Evolutionary conservation across 2,888 invertebrate genomes (phyloP).

Genomic region (Tipula helvola): DNA sequence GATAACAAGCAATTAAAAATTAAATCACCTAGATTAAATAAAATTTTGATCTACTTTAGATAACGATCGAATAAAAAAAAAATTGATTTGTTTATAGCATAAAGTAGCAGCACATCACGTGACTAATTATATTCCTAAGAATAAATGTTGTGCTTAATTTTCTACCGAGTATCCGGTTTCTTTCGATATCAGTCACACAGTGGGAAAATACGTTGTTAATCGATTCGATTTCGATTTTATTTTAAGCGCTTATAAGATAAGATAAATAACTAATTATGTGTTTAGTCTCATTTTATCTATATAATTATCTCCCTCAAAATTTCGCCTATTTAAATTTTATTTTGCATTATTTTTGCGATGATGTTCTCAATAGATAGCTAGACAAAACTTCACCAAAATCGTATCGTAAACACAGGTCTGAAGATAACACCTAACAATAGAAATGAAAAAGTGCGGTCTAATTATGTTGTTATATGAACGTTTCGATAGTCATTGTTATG

Average conservation of each 20-base stretch:
- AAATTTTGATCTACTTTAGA: background rate
- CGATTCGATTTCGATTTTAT: background rate
- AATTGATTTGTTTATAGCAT: background rate
- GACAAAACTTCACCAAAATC: no score
- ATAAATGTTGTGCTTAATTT: background rate
- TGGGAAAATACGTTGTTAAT: background rate
- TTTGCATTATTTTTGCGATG: background rate
- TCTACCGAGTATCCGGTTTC: background rate
- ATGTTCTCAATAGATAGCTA: background rate
- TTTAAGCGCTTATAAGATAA: background rate
- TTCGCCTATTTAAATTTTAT: background rate
- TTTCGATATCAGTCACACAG: background rate
- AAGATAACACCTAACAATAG: background rate
- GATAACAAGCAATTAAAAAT: background rate
- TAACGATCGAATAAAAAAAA: background rate
- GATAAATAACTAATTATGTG: background rate
- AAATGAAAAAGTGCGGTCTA: background rate
- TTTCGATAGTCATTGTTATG: background rate
- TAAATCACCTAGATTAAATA: background rate
- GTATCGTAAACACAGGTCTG: no score
- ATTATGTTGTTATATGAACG: background rate
- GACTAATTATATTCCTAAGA: background rate
- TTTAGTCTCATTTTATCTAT: background rate
- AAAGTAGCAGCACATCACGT: background rate
- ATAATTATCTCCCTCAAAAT: background rate